A percentile compares a stretch with the other conserved stretches of the same genome.
These are phyloP conservation scores for Oenanthe oenanthe DNA, from an alignment of 2,113 vertebrate species.

Conservation along the genomic window DNA sequence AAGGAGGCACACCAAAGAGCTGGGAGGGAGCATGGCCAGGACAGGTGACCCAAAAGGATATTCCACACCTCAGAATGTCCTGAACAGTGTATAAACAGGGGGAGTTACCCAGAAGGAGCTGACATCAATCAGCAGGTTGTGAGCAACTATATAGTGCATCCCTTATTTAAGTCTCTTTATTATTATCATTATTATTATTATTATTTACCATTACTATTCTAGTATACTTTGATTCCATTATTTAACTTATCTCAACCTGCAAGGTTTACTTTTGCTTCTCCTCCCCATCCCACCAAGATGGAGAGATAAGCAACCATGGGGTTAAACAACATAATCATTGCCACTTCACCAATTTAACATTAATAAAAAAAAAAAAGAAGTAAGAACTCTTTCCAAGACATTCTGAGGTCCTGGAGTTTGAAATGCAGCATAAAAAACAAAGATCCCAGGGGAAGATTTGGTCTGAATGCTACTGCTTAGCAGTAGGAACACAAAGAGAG, in stretches of 20 bases:
- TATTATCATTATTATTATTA: neutral
- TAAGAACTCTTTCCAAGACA: neutral
- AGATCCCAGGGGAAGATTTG: neutral
- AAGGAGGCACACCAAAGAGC: neutral
- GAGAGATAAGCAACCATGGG: no score
- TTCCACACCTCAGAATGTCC: neutral
- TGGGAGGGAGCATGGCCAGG: neutral
- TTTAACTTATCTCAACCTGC: neutral
- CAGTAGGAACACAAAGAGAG: neutral
- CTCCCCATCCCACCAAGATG: neutral
- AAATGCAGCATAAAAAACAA: neutral
- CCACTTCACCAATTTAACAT: neutral
- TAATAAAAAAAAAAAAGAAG: neutral
- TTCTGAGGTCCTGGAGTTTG: neutral
- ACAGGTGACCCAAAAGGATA: neutral
- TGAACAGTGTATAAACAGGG: no score
- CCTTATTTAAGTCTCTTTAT: neutral
- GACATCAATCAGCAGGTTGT: neutral
- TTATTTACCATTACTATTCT: neutral
- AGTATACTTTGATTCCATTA: neutral
- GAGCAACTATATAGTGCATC: neutral
- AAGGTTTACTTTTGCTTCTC: neutral
- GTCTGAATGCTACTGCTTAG: neutral
- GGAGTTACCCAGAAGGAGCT: neutral
- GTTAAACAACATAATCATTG: neutral